Conservation (phyloP, 2,797 vertebrate species). For the Macrochelys suwanniensis region DNA sequence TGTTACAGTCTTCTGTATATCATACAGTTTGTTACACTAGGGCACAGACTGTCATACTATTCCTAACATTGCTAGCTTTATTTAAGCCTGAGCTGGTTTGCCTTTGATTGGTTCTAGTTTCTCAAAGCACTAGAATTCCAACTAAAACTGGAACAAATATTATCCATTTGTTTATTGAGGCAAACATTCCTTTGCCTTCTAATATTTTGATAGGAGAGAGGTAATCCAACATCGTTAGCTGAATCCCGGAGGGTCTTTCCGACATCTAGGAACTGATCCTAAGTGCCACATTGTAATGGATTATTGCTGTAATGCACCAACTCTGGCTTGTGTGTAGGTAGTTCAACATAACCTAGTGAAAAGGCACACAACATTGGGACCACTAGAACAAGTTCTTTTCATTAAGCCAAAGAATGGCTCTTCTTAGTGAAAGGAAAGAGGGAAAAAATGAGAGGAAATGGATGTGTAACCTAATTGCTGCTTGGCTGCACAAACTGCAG, state of each 20-base stretch:
- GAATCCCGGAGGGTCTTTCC: neutral
- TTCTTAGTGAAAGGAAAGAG: neutral
- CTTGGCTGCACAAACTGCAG: neutral
- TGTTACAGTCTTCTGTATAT: neutral
- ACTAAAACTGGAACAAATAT: neutral
- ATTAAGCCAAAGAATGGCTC: neutral
- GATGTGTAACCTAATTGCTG: neutral
- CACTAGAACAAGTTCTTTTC: neutral
- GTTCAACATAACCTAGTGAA: neutral
- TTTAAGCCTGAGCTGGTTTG: neutral
- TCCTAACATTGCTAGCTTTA: neutral
- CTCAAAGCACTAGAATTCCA: neutral
- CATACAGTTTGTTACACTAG: neutral
- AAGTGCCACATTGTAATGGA: neutral
- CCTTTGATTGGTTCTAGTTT: neutral
- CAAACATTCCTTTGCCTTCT: neutral
- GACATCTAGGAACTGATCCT: neutral
- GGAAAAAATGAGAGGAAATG: neutral
- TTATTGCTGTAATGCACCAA: neutral
- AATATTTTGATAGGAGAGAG: neutral
- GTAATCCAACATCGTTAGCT: accelerated
- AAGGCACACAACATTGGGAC: neutral
- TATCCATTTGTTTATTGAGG: neutral
- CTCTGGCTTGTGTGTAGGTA: neutral
- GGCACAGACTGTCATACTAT: neutral